Percentiles rank a stretch among this genome's conserved stretches.
phyloP scores from a whole-genome alignment of 2,113 vertebrate genomes.

The Nipponia nippon region DNA sequence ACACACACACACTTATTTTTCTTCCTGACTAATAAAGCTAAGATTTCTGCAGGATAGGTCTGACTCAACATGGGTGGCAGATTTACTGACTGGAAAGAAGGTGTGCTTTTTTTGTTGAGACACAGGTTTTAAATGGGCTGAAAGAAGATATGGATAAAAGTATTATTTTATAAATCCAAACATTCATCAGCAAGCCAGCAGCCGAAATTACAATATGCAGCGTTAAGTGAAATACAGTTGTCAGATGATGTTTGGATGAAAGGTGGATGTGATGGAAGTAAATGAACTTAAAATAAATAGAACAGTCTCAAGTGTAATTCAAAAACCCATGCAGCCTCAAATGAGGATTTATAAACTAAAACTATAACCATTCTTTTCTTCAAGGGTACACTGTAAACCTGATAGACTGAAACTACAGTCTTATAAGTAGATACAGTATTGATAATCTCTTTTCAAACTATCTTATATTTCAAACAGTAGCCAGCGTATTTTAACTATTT shows the following conservation, averaged over 20 bases:
- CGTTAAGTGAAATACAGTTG: not conserved
- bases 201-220: not conserved
- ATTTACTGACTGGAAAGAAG: not conserved
- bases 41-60: not conserved
- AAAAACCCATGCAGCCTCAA: not conserved
- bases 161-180: not conserved
- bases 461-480: not conserved
- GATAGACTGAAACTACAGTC: not conserved
- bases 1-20: not conserved
- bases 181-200: not conserved
- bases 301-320: not conserved
- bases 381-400: not conserved
- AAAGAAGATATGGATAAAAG: not conserved
- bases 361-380: not conserved
- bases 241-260: not conserved
- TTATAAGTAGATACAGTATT: not conserved
- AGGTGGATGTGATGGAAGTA: not conserved
- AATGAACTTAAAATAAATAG: not conserved
- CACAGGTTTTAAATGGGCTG: not conserved
- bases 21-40: not conserved
- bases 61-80: not conserved
- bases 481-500: not conserved
- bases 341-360: not conserved
- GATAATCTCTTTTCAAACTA: not conserved
- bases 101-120: not conserved